These are phyloP conservation scores for Pantala flavescens DNA, from an alignment of 1,140 invertebrate genomes.

Conservation along the genomic window DNA sequence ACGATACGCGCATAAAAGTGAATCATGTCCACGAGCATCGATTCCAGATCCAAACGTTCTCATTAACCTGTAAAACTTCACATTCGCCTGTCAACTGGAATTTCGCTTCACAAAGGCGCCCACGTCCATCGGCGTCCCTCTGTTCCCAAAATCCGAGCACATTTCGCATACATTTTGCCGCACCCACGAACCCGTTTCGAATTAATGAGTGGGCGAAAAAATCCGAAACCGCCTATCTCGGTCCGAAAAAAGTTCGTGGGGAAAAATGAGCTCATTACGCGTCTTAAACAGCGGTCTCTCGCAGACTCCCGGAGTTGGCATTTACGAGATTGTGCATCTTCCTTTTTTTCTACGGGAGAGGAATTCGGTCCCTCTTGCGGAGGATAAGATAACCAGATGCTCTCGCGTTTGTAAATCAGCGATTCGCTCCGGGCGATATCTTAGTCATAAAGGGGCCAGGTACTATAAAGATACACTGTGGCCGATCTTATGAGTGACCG, in stretches of 20 bases:
- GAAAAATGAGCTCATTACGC: neutral
- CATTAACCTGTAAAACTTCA: too few relatives aligned
- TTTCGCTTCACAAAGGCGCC: too few relatives aligned
- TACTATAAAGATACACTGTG: slow-evolving; percentile 7
- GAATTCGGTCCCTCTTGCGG: neutral
- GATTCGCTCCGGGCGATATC: neutral
- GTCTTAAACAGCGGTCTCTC: neutral
- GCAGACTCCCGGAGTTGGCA: neutral
- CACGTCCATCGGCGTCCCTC: too few relatives aligned
- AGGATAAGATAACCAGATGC: neutral
- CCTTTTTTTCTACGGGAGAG: neutral
- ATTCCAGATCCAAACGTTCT: too few relatives aligned
- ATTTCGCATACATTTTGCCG: neutral
- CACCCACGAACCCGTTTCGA: neutral
- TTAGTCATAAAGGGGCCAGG: neutral
- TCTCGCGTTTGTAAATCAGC: neutral
- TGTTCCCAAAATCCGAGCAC: too few relatives aligned
- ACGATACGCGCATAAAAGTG: too few relatives aligned
- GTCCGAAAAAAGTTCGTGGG: too few relatives aligned
- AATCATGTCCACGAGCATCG: too few relatives aligned
- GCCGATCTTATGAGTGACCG: neutral
- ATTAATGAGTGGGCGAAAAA: neutral
- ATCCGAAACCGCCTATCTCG: neutral
- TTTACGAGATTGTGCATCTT: neutral
- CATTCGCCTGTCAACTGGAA: too few relatives aligned